Evolutionary conservation across 2,113 vertebrate genomes (phyloP), one percentile per base, ranked within the genome.

Genomic region (Callithrix jacchus): DNA sequence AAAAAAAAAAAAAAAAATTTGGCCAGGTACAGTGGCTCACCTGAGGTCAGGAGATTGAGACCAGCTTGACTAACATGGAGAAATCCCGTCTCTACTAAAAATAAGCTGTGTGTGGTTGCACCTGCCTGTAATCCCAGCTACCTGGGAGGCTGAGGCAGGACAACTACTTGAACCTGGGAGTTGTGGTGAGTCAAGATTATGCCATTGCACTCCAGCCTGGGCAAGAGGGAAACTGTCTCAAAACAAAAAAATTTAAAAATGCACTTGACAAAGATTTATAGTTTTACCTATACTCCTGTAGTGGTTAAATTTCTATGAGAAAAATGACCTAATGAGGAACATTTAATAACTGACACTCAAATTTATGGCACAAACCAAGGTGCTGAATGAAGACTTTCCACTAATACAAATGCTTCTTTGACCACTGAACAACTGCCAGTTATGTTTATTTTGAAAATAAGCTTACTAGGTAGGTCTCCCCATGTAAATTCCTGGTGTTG

Each of bases 401-500:
- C 7, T 21, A 8, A 47, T 6, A 45, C 1, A 37, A 27, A 3
- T 40, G 45, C 37, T 80, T 73, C n/a, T 64, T 40, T 2, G 18
- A 70, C 13, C 86, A 71, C 17, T n/a, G 3, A 54, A 56, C n/a
- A 94, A 64, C 18, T 2, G 49, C 14, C 13, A 23, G 52, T 54
- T 12, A 49, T 17, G 83, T 45, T 66, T n/a, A 86, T 3, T 54
- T 58, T n/a, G 14, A 64, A 93, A 96, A 58, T 61, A 68, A 95
- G 98, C 99, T 99, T 98, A 99, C 99, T 99, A 99, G 92, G 99
- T 99, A 58, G 99, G 99, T 96, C 99, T 99, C 56, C 99, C 99
- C 99, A 99, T 99, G 81, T 99, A 99, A 97, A 99, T 99, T 95
- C 99, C 99, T 97, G 99, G 99, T 25, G 99, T 99, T 68, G 99